phyloP scores from a whole-genome alignment of 2,888 invertebrate genomes.

The Drosophila phalerata region DNA sequence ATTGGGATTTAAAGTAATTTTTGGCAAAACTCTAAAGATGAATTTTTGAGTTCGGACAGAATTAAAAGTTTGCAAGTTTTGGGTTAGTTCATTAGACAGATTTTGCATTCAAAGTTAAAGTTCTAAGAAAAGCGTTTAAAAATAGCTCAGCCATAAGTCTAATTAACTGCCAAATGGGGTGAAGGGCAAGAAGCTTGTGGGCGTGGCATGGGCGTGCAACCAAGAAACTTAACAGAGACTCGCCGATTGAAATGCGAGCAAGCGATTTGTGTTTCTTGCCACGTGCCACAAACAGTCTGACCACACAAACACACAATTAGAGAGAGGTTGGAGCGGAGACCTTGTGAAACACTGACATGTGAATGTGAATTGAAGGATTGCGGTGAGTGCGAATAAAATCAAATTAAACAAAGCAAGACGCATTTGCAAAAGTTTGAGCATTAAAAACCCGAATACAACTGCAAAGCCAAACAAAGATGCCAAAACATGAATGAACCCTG shows the following conservation, averaged over 20 bases:
- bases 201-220: conserved; percentile 53
- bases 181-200: not conserved
- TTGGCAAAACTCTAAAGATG: conserved; percentile 14
- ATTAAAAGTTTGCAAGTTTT: conserved; percentile 30
- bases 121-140: conserved; percentile 46
- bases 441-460: conserved; percentile 38
- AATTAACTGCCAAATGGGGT: conserved; percentile 53
- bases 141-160: conserved; percentile 63
- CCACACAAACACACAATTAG: conserved; percentile 34
- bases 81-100: conserved; percentile 50
- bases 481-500: not conserved
- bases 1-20: conserved; percentile 12
- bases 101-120: conserved; percentile 31
- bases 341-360: conserved; percentile 32
- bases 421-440: conserved; percentile 34
- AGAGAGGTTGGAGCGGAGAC: conserved; percentile 1
- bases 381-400: conserved; percentile 54
- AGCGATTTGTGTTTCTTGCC: conserved; percentile 23
- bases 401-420: conserved; percentile 53
- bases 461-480: conserved; percentile 33
- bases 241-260: conserved; percentile 13
- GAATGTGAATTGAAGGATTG: conserved; percentile 53
- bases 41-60: conserved; percentile 8
- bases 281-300: conserved; percentile 61
- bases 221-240: conserved; percentile 20